These are phyloP conservation scores for Drosophila nannoptera DNA, from an alignment of 1,140 invertebrate species.

Conservation along the genomic window DNA sequence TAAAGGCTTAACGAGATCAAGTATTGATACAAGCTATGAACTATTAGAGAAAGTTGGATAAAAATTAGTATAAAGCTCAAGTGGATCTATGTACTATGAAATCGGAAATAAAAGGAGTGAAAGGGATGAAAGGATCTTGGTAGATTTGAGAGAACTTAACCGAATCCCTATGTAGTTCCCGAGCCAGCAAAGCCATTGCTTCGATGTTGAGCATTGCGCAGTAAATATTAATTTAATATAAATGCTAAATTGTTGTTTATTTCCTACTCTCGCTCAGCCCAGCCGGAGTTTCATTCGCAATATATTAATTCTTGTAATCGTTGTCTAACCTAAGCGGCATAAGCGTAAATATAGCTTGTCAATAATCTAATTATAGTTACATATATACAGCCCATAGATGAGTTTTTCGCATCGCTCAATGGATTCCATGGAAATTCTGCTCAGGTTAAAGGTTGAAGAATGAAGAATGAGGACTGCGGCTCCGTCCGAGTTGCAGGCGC, in stretches of 20 bases:
- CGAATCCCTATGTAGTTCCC: no score
- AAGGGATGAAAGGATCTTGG: no score
- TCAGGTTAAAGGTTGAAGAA: not conserved
- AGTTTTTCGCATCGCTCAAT: no score
- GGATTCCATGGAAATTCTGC: not conserved
- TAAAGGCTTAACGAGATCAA: no score
- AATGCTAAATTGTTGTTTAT: not conserved
- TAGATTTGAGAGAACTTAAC: no score
- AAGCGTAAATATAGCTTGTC: conserved; percentile 41
- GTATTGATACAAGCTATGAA: no score
- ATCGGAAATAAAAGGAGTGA: no score
- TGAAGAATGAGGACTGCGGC: not conserved
- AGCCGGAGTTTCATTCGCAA: not conserved
- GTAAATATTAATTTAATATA: not conserved
- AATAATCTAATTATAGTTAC: conserved; percentile 40
- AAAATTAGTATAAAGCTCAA: no score
- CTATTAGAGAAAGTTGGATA: no score
- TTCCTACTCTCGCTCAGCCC: not conserved
- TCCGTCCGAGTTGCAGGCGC: conserved; percentile 20
- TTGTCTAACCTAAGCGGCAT: conserved; percentile 28
- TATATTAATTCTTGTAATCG: not conserved
- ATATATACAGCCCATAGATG: conserved; percentile 39
- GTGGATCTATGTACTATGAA: no score
- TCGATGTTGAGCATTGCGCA: no score
- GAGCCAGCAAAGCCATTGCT: no score